Base-by-base conservation (phyloP, 2,797 vertebrate genomes). In the Sardinella longiceps region DNA sequence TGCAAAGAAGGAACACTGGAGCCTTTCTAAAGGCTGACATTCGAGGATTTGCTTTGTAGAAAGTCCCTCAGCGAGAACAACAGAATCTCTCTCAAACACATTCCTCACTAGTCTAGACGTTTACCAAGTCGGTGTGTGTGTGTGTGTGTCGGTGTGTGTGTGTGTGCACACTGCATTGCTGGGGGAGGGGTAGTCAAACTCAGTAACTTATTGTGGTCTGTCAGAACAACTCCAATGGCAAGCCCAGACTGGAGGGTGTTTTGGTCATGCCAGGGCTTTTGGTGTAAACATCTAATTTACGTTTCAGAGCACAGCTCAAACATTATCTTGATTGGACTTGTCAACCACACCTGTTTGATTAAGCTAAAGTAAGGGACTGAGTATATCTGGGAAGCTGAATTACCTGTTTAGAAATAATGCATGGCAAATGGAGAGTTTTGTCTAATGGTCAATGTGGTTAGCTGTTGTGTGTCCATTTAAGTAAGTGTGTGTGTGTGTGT, bases 1-100 rank as follows among this genome's bases (percentile, higher is more conserved):
- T 23, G 70, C 18, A 23, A 1, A 15, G 33, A 43, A 20, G 37
- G 18, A 77, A 77, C 37, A 43, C 33, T 23, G 28, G 70, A 25
- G n/a, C 23, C n/a, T 10, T 25, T 60, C 20, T n/a, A 6, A 74
- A 33, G 30, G 66, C 70, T 77, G 33, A 39, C 70, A 77, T 77
- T 77, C 39, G 37, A 37, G 70, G 33, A 43, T 77, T 77, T 10
- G 15, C 70, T 77, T 77, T 77, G 70, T 77, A 6, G 18, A 77
- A 77, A 77, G 33, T 20, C 70, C 18, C 37, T 43, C 70, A 10
- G 20, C 23, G 37, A 53, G 70, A 77, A 77, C 33, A 43, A 37
- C 70, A 77, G 37, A 9, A 77, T 77, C 33, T 77, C 28, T 70
- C 33, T 77, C 46, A 48, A n/a, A n/a, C 70, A 77, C 70, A 23